Evolutionary conservation across 2,113 vertebrate genomes (phyloP).

Genomic region (Girardinichthys multiradiatus): DNA sequence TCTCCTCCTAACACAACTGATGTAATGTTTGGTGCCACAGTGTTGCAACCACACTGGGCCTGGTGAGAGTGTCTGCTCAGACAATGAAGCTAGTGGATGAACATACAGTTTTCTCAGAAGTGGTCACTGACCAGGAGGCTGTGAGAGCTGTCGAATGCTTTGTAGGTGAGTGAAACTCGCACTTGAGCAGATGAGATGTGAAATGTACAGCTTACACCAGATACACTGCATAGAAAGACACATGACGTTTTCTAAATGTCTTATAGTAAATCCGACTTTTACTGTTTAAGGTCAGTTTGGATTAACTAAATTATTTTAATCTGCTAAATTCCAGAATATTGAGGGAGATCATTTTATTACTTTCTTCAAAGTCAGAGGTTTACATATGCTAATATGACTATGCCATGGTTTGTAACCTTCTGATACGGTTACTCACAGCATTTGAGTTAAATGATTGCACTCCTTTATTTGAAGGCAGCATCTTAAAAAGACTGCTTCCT

Average conservation of each 20-base stretch:
- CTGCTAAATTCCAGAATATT: too few species aligned
- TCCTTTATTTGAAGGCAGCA: too few species aligned
- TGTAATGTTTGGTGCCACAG: conserved; percentile 61
- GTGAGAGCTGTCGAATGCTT: conserved; percentile 85
- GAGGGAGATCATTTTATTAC: too few species aligned
- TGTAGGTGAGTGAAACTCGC: conserved; percentile 82
- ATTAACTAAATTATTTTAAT: too few species aligned
- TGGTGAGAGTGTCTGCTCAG: conserved; percentile 82
- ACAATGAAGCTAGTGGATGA: conserved; percentile 83
- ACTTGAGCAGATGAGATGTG: neutral
- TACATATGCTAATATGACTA: too few species aligned
- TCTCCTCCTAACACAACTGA: neutral
- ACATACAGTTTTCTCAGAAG: conserved; percentile 81
- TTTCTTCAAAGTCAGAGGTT: too few species aligned
- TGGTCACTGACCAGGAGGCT: conserved; percentile 87
- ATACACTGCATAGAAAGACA: neutral
- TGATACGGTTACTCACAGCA: too few species aligned
- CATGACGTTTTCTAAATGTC: neutral
- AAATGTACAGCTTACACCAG: neutral
- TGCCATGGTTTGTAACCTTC: too few species aligned
- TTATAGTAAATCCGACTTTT: too few species aligned
- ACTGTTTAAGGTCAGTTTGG: too few species aligned
- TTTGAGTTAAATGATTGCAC: too few species aligned
- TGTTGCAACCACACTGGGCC: conserved; percentile 87
- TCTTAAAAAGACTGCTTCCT: too few species aligned